phyloP scores from a whole-genome alignment of 2,888 invertebrate genomes.

The Scaptomyza flava region DNA sequence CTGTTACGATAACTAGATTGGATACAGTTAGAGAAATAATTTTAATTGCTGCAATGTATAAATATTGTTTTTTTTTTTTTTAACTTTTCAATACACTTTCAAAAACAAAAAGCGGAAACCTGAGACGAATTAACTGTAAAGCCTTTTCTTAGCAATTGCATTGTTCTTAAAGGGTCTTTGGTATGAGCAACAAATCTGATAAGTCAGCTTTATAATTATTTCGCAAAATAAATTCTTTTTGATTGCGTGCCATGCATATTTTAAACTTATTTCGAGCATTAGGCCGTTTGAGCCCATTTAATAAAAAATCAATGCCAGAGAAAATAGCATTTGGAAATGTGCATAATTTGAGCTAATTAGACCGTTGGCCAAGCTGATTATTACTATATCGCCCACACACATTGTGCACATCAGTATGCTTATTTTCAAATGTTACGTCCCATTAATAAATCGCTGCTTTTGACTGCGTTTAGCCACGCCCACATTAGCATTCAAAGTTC shows the following conservation, averaged over 20 bases:
- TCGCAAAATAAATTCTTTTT: not conserved
- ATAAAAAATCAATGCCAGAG: constrained; percentile 48
- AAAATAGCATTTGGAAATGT: constrained; percentile 51
- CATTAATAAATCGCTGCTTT: constrained; percentile 43
- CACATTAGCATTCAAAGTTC: constrained; percentile 31
- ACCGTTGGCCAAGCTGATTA: constrained; percentile 61
- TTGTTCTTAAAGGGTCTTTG: too few species aligned
- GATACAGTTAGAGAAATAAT: too few species aligned
- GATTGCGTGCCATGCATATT: not conserved
- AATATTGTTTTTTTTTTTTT: too few species aligned
- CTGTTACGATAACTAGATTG: too few species aligned
- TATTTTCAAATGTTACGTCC: constrained; percentile 23
- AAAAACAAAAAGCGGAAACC: too few species aligned
- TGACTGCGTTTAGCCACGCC: constrained; percentile 10
- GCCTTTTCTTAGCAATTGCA: too few species aligned
- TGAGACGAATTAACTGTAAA: too few species aligned
- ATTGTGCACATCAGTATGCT: not conserved
- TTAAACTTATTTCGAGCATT: constrained; percentile 12
- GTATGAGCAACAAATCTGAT: not conserved
- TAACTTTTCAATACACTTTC: too few species aligned
- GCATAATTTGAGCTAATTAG: constrained; percentile 68
- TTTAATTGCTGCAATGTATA: too few species aligned
- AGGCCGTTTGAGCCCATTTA: constrained; percentile 26
- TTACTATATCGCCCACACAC: constrained; percentile 32
- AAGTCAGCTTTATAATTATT: not conserved